Percentiles rank a stretch among this genome's conserved stretches.
phyloP scores from a whole-genome alignment of 2,797 vertebrate genomes.

The Somateria mollissima region DNA sequence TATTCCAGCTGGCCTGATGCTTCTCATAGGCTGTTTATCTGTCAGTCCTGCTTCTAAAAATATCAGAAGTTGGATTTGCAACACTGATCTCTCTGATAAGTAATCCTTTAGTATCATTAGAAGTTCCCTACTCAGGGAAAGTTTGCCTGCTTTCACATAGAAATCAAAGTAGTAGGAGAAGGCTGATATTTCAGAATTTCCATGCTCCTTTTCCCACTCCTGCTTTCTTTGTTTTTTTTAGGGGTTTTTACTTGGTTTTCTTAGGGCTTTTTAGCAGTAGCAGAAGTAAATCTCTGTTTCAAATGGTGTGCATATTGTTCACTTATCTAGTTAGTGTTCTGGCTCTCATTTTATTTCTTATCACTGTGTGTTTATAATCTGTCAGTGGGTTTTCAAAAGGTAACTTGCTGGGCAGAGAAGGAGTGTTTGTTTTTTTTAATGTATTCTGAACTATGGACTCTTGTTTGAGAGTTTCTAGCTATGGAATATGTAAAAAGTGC shows the following conservation, averaged over 20 bases:
- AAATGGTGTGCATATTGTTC: neutral
- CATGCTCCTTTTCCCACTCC: neutral
- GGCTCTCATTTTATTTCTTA: neutral
- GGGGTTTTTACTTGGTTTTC: neutral
- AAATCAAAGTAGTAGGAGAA: neutral
- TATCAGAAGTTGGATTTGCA: slow-evolving; percentile 23
- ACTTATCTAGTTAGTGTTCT: neutral
- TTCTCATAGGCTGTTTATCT: neutral
- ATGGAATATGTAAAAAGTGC: neutral
- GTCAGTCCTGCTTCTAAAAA: slow-evolving; percentile 38
- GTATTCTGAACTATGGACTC: neutral
- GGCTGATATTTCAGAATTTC: neutral
- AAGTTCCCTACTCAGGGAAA: neutral
- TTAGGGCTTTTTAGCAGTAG: neutral
- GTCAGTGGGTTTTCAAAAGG: neutral
- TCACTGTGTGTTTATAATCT: neutral
- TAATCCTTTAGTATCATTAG: slow-evolving; percentile 1
- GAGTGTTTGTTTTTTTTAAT: neutral
- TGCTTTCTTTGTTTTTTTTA: neutral
- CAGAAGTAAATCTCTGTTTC: neutral
- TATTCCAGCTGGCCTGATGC: neutral
- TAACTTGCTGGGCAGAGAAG: neutral
- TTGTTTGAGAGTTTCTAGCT: neutral
- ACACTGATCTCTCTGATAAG: slow-evolving; percentile 25
- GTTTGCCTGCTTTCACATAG: neutral